phyloP scores from a whole-genome alignment of 35 echinoderm and acorn worm genomes.

The Eucidaris tribuloides region DNA sequence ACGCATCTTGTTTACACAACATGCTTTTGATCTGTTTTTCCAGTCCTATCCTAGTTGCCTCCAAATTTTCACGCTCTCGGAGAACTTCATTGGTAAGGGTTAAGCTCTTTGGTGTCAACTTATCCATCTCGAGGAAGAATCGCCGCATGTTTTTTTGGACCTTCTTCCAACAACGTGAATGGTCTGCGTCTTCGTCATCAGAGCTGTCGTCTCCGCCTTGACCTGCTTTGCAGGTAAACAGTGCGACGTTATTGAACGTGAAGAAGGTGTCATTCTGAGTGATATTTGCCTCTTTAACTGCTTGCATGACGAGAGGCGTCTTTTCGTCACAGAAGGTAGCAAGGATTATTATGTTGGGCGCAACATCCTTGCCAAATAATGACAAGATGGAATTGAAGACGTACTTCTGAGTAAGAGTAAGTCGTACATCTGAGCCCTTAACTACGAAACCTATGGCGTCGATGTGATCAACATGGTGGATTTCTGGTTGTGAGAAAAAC shows the following conservation, averaged over 20 bases:
- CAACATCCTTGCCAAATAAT: conserved; percentile 29
- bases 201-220: neutral
- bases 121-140: neutral
- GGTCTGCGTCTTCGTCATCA: conserved; percentile 31
- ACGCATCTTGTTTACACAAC: conserved; percentile 11
- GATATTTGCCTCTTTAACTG: conserved; percentile 47
- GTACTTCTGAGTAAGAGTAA: conserved; percentile 24
- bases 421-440: neutral
- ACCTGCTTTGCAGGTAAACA: conserved; percentile 38
- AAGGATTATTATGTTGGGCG: conserved; percentile 42
- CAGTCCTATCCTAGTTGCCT: neutral
- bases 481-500: neutral
- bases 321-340: conserved; percentile 32
- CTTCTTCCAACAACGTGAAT: conserved; percentile 73
- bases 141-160: conserved; percentile 32
- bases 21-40: neutral
- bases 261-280: conserved; percentile 30
- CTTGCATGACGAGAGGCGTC: conserved; percentile 14
- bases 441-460: conserved; percentile 55
- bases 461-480: conserved; percentile 27
- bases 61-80: conserved; percentile 7
- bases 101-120: conserved; percentile 13
- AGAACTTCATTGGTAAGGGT: conserved; percentile 31
- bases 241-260: conserved; percentile 74
- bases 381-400: conserved; percentile 64